phyloP scores from a whole-genome alignment of 2,113 vertebrate species.

The Glaucidium brasilianum region DNA sequence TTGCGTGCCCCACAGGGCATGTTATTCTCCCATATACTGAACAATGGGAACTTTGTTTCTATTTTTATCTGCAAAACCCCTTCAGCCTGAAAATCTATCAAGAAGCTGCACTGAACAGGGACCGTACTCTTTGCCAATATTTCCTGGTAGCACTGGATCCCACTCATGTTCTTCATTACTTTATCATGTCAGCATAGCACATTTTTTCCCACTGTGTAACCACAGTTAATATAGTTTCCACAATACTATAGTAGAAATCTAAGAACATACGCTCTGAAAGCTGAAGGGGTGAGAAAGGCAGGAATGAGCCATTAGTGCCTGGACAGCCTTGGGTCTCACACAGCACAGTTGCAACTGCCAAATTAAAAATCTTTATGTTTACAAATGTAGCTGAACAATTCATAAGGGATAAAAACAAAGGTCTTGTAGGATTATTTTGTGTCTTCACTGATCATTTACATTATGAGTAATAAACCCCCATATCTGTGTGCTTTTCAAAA shows the following conservation, averaged over 20 bases:
- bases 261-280: background rate
- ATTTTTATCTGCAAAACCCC: background rate
- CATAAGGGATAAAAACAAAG: conserved; percentile 4
- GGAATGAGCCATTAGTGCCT: background rate
- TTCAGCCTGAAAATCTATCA: conserved; percentile 33
- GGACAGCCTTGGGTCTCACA: background rate
- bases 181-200: background rate
- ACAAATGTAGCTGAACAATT: background rate
- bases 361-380: conserved; percentile 4
- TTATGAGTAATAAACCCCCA: background rate
- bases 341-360: background rate
- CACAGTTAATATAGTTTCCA: background rate
- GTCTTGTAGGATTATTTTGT: background rate
- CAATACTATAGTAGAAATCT: background rate
- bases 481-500: background rate
- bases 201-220: conserved; percentile 6
- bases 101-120: conserved; percentile 14
- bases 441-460: background rate
- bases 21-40: background rate
- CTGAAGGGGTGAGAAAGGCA: background rate
- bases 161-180: background rate
- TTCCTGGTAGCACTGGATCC: background rate
- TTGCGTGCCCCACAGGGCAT: background rate
- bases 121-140: background rate
- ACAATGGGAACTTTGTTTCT: background rate